A percentile compares a stretch with the other conserved stretches of the same genome.
phyloP scores from a whole-genome alignment of 2,797 vertebrate genomes.

The Clarias pachynema region DNA sequence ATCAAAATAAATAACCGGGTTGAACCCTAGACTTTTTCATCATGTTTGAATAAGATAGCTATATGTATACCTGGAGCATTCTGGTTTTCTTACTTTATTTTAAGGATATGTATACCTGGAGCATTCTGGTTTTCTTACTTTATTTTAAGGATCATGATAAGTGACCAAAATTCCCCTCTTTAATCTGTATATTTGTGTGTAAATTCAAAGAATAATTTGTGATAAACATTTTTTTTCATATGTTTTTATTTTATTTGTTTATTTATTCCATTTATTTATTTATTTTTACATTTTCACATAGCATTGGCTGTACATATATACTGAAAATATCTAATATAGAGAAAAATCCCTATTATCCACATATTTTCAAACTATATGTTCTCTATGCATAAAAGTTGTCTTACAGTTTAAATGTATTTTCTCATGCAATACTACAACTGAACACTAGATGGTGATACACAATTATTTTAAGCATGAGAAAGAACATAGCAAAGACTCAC shows the following conservation, averaged over 20 bases:
- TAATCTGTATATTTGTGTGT: not conserved
- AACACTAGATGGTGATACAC: constrained; percentile 45
- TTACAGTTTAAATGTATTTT: not conserved
- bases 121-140: constrained; percentile 12
- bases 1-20: constrained; percentile 21
- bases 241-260: not conserved
- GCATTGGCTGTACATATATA: not conserved
- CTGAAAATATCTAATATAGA: not conserved
- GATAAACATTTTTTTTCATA: not conserved
- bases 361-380: not conserved
- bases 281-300: not conserved
- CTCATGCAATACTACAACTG: not conserved
- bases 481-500: not conserved
- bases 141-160: not conserved
- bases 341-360: not conserved
- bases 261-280: too few species aligned
- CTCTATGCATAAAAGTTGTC: not conserved
- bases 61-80: not conserved
- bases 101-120: not conserved
- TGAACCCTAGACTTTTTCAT: constrained; percentile 2
- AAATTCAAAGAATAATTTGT: not conserved
- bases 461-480: constrained; percentile 10
- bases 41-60: not conserved
- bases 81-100: not conserved
- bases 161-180: not conserved